phyloP scores from a whole-genome alignment of 2,113 vertebrate species.

The Acrocephalus kingi region DNA sequence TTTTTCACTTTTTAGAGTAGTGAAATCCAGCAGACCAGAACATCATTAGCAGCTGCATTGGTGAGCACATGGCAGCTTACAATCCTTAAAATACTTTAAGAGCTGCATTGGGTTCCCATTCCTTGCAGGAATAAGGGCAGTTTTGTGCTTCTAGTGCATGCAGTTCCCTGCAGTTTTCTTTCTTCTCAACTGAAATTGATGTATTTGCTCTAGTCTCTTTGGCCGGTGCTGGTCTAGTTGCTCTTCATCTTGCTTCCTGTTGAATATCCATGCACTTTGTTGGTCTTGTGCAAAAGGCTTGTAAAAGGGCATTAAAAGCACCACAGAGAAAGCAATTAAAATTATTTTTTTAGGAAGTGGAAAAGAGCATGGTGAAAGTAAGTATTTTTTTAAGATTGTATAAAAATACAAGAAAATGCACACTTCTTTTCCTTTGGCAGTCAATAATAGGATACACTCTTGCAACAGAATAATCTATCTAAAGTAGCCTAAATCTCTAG shows the following conservation, averaged over 20 bases:
- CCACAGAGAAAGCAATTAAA: background rate
- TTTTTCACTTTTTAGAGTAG: constrained; percentile 11
- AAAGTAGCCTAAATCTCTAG: background rate
- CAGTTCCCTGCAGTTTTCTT: background rate
- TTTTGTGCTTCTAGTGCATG: background rate
- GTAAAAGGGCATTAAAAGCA: background rate
- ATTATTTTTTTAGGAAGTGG: background rate
- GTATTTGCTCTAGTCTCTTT: background rate
- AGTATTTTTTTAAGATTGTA: background rate
- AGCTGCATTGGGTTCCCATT: background rate
- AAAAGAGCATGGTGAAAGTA: background rate
- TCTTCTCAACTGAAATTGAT: background rate
- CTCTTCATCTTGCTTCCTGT: background rate
- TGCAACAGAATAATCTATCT: background rate
- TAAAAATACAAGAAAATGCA: background rate
- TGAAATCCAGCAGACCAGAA: constrained; percentile 17
- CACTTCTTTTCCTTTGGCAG: background rate
- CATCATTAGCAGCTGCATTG: background rate
- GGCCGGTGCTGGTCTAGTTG: background rate
- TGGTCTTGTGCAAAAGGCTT: background rate
- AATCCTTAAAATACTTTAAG: background rate
- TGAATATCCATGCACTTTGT: background rate
- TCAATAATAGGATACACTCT: background rate
- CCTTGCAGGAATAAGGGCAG: background rate
- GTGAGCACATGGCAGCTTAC: background rate